Evolutionary conservation across 1,140 invertebrate genomes (phyloP).

Genomic region (Drosophila paulistorum): DNA sequence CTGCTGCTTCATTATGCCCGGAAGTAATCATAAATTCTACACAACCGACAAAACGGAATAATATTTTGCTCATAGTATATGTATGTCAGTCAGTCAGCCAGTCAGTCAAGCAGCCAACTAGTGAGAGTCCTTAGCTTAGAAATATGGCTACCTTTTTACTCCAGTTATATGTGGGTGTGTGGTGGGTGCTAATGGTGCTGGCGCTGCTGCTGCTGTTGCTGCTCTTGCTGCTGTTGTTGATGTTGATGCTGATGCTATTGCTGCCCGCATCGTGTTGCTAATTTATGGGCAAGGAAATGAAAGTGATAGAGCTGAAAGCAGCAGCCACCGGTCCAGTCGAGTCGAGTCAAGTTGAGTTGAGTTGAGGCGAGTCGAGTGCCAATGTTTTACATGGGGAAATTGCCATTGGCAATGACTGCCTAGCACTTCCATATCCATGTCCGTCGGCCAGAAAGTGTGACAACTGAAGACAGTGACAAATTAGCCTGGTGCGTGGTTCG

Average conservation of each 20-base stretch:
- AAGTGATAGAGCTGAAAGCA: constrained; percentile 81
- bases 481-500: constrained; percentile 68
- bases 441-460: constrained; percentile 50
- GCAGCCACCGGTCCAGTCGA: constrained; percentile 42
- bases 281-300: constrained; percentile 79
- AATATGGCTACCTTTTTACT: constrained; percentile 62
- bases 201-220: constrained; percentile 10
- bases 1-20: constrained; percentile 68
- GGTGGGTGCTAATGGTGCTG: background rate
- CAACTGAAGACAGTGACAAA: constrained; percentile 81
- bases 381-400: constrained; percentile 38
- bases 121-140: constrained; percentile 43
- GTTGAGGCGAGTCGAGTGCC: constrained; percentile 25
- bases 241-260: constrained; percentile 13
- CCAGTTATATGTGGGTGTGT: constrained; percentile 10
- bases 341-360: background rate
- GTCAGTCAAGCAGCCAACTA: constrained; percentile 30
- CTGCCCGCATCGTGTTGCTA: constrained; percentile 64
- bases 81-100: constrained; percentile 37
- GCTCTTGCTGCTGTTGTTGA: constrained; percentile 5
- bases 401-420: constrained; percentile 32
- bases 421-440: constrained; percentile 5
- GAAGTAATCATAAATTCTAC: constrained; percentile 79
- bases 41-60: constrained; percentile 52
- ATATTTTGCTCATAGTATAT: constrained; percentile 51